Percentiles rank a stretch among this genome's conserved stretches.
These are phyloP conservation scores for Solenopsis invicta DNA, from an alignment of 1,140 invertebrate species.

Conservation along the genomic window DNA sequence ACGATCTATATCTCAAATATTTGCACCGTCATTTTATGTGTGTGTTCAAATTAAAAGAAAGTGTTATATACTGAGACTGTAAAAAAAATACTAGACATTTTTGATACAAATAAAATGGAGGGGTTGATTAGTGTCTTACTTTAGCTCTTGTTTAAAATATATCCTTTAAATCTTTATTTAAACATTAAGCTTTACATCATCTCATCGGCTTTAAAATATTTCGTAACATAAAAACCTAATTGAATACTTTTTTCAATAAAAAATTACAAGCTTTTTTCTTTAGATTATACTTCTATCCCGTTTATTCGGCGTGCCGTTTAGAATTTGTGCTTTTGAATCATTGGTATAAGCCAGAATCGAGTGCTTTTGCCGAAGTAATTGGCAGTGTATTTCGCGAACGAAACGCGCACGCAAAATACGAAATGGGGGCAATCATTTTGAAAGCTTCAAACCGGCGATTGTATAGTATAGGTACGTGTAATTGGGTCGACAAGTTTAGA, in stretches of 20 bases:
- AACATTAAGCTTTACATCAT: not conserved
- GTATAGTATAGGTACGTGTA: conserved; percentile 6
- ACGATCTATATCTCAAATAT: not conserved
- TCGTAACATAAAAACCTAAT: not conserved
- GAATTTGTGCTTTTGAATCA: conserved; percentile 34
- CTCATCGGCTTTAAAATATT: not conserved
- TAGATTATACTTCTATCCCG: no score
- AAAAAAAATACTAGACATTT: not conserved
- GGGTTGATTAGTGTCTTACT: not conserved
- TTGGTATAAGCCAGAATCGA: not conserved
- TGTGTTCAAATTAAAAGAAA: not conserved
- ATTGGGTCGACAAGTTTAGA: conserved; percentile 29
- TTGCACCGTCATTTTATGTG: not conserved
- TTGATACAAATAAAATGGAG: not conserved
- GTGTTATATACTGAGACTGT: not conserved
- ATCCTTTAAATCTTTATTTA: not conserved
- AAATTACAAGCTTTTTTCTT: not conserved
- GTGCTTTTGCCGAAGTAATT: conserved; percentile 30
- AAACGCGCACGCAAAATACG: conserved; percentile 18
- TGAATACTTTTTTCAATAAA: not conserved
- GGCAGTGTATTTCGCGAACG: conserved; percentile 19
- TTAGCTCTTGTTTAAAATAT: no score
- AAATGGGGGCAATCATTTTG: conserved; percentile 41
- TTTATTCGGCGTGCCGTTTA: not conserved
- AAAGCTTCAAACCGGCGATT: conserved; percentile 28